Evolutionary conservation across 2,888 invertebrate genomes (phyloP).

Genomic region (Torymus aiolomorphi): DNA sequence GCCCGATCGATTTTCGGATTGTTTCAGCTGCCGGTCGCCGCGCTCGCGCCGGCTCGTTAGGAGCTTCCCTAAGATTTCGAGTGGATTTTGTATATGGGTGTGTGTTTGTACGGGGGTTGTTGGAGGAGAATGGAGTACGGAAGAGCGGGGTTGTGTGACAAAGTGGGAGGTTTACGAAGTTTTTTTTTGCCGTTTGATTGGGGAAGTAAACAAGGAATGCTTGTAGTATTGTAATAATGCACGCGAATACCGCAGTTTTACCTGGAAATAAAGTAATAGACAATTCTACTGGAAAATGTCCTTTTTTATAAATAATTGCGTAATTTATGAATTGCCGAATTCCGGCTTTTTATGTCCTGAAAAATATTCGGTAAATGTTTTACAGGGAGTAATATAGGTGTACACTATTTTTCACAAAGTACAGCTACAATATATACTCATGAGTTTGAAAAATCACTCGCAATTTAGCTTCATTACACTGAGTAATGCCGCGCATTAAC

Average conservation of each 20-base stretch:
- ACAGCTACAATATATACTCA: constrained; percentile 26
- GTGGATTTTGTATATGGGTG: not conserved
- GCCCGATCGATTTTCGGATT: constrained; percentile 33
- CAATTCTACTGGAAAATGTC: no score
- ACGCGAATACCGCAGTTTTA: no score
- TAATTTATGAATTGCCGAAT: no score
- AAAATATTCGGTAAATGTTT: no score
- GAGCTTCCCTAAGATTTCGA: constrained; percentile 26
- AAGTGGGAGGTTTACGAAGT: no score
- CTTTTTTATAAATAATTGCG: no score
- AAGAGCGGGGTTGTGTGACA: no score
- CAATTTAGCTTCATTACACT: constrained; percentile 39
- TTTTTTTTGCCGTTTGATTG: no score
- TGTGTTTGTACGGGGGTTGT: not conserved
- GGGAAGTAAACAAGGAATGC: no score
- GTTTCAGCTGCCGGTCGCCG: not conserved
- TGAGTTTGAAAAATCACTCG: constrained; percentile 37
- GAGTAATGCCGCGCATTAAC: constrained; percentile 24
- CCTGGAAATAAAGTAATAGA: no score
- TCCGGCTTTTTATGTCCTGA: no score
- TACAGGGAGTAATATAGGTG: constrained; percentile 3
- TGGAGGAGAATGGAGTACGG: not conserved
- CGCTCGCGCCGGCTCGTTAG: constrained; percentile 35
- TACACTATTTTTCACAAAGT: constrained; percentile 31
- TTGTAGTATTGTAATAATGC: no score